Evolutionary conservation across 2,888 invertebrate genomes (phyloP).

Genomic region (Eupithecia pulchellata): DNA sequence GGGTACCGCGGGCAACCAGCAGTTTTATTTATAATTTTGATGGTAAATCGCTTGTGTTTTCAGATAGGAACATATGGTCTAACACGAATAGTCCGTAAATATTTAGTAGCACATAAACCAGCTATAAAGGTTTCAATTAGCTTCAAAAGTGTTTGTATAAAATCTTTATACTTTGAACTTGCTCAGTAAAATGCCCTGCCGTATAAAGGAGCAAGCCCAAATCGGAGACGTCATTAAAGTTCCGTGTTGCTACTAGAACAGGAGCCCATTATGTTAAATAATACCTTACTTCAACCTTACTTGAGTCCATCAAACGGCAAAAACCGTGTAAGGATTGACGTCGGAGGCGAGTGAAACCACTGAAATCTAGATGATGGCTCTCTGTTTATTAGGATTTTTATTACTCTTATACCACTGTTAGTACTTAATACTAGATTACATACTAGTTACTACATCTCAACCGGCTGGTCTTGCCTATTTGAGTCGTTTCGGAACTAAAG

Average conservation of each 20-base stretch:
- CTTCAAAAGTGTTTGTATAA: slow-evolving; percentile 29
- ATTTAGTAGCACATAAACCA: slow-evolving; percentile 26
- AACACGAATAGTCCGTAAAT: slow-evolving; percentile 17
- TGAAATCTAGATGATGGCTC: too few relatives aligned
- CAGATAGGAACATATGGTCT: slow-evolving; percentile 10
- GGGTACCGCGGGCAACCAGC: neutral
- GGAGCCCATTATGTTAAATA: slow-evolving; percentile 4
- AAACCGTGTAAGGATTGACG: too few relatives aligned
- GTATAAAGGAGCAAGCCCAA: slow-evolving; percentile 44
- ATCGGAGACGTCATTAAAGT: slow-evolving; percentile 50
- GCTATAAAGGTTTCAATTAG: slow-evolving; percentile 25
- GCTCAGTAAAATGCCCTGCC: slow-evolving; percentile 35
- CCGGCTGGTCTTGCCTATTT: too few relatives aligned
- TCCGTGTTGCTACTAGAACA: slow-evolving; percentile 33
- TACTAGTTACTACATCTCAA: too few relatives aligned
- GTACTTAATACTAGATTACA: too few relatives aligned
- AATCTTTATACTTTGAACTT: slow-evolving; percentile 39
- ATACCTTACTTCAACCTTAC: too few relatives aligned
- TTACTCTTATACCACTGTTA: too few relatives aligned
- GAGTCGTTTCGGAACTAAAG: too few relatives aligned
- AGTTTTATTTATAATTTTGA: neutral
- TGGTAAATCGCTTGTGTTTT: neutral
- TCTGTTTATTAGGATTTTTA: too few relatives aligned
- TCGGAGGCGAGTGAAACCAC: too few relatives aligned
- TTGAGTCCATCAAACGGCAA: too few relatives aligned